These are phyloP conservation scores for Prionace glauca DNA, from an alignment of 2,797 vertebrate genomes.

Conservation along the genomic window DNA sequence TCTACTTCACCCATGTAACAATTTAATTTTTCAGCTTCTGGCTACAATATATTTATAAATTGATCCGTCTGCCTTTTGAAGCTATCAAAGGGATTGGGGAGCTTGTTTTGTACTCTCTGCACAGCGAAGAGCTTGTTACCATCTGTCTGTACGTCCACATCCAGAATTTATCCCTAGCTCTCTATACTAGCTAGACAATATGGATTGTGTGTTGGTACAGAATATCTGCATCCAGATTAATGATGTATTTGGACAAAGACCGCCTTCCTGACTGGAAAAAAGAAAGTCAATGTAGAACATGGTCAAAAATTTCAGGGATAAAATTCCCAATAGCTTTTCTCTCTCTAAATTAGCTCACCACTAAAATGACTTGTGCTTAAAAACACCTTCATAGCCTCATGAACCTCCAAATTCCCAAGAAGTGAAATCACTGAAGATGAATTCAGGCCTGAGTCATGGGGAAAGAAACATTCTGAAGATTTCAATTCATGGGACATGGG, in stretches of 20 bases:
- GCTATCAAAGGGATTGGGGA: background rate
- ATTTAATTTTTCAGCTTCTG: background rate
- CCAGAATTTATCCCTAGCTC: background rate
- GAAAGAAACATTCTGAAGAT: background rate
- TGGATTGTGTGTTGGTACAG: background rate
- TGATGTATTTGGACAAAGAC: background rate
- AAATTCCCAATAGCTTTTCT: background rate
- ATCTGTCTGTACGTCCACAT: background rate
- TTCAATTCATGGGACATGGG: too few species aligned
- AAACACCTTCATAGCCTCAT: background rate
- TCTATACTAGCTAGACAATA: background rate
- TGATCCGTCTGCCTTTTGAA: background rate
- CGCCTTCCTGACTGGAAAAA: background rate
- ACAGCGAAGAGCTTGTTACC: background rate
- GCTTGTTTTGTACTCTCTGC: background rate
- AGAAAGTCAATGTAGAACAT: background rate
- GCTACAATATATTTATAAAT: background rate
- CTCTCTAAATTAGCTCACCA: background rate
- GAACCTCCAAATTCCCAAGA: background rate
- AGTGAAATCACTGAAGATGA: too few species aligned
- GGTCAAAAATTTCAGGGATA: background rate
- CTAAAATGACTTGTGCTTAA: background rate
- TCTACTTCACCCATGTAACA: background rate
- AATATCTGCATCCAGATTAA: background rate
- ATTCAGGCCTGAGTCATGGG: background rate